These are phyloP conservation scores for Cheiracanthium punctorium DNA, from an alignment of 2,888 invertebrate genomes.

Conservation along the genomic window DNA sequence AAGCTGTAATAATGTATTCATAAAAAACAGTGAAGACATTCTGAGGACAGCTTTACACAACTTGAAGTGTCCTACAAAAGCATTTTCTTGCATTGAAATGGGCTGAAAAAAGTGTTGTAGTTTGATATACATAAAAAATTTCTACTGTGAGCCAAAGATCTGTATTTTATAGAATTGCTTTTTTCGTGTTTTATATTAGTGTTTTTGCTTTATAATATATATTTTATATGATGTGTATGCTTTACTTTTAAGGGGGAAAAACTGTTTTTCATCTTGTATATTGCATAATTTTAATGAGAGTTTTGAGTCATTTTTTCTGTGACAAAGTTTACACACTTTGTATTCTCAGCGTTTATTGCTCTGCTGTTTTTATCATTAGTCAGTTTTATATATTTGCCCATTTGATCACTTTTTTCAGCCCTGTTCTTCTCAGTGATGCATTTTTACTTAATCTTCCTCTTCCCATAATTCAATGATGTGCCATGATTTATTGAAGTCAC, in stretches of 20 bases:
- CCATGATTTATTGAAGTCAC: background rate
- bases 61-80: slow-evolving; percentile 52
- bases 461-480: background rate
- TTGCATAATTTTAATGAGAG: background rate
- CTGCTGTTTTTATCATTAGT: background rate
- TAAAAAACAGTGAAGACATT: slow-evolving; percentile 40
- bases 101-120: slow-evolving; percentile 62
- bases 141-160: slow-evolving; percentile 12
- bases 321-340: background rate
- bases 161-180: slow-evolving; percentile 20
- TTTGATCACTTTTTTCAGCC: slow-evolving; percentile 60
- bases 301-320: background rate
- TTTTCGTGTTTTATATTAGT: background rate
- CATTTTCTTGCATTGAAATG: slow-evolving; percentile 43
- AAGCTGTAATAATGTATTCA: slow-evolving; percentile 42
- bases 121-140: slow-evolving; percentile 14
- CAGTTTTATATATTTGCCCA: background rate
- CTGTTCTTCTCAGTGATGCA: slow-evolving; percentile 45
- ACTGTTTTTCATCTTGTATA: slow-evolving; percentile 1
- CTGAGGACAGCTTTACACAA: slow-evolving; percentile 26
- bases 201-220: slow-evolving; percentile 10
- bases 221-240: slow-evolving; percentile 2
- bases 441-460: background rate
- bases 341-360: background rate
- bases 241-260: background rate